Percentiles rank a stretch among this genome's conserved stretches.
Evolutionary conservation across 2,888 invertebrate species (phyloP).

Genomic region (Erebia epiphron): DNA sequence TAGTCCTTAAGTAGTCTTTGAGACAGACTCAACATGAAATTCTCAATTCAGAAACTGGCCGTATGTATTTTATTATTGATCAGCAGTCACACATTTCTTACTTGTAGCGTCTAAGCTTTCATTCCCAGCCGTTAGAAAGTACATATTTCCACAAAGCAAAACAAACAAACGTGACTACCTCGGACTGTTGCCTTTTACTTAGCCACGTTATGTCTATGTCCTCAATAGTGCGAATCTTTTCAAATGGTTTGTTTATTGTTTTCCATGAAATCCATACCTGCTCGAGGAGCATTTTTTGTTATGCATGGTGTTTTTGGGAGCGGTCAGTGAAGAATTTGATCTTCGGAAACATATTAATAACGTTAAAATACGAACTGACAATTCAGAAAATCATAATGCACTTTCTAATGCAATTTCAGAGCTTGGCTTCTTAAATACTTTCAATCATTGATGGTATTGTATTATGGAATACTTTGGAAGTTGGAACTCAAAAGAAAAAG

Average conservation of each 20-base stretch:
- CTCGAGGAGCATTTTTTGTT: neutral
- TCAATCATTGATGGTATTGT: too few relatives aligned
- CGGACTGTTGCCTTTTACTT: constrained; percentile 32
- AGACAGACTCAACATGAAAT: too few relatives aligned
- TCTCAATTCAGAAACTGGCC: too few relatives aligned
- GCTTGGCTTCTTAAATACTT: too few relatives aligned
- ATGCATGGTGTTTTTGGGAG: neutral
- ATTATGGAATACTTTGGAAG: too few relatives aligned
- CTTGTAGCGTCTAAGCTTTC: constrained; percentile 20
- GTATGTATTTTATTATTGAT: neutral
- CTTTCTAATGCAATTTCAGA: too few relatives aligned
- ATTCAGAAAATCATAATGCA: too few relatives aligned
- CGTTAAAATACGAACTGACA: too few relatives aligned
- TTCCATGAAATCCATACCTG: neutral
- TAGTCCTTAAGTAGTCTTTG: too few relatives aligned
- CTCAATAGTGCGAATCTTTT: constrained; percentile 23
- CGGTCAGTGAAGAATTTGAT: too few relatives aligned
- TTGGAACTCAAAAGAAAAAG: too few relatives aligned
- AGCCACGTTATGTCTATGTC: constrained; percentile 19
- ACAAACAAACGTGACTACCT: constrained; percentile 37
- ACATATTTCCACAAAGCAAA: constrained; percentile 29
- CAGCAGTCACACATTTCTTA: neutral
- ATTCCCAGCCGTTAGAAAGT: constrained; percentile 37
- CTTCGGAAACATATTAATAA: too few relatives aligned
- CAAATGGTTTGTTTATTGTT: neutral